Percentiles rank a stretch among this genome's conserved stretches.
These are phyloP conservation scores for Melieria crassipennis DNA, from an alignment of 2,888 invertebrate species.

Conservation along the genomic window DNA sequence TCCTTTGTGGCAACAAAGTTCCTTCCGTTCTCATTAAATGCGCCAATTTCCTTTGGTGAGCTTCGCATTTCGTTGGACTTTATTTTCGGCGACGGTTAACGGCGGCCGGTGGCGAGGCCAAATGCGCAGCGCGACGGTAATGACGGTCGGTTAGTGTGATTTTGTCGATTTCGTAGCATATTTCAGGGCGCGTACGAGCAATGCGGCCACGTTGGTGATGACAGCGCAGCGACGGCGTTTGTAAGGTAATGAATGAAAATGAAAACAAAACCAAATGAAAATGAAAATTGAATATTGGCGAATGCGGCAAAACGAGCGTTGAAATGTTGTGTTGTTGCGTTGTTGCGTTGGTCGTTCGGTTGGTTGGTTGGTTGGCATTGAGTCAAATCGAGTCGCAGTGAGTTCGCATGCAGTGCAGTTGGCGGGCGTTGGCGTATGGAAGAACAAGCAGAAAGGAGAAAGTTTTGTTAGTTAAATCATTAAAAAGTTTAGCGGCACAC, in stretches of 20 bases:
- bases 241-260: too few species aligned
- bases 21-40: slow-evolving; percentile 66
- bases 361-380: slow-evolving; percentile 43
- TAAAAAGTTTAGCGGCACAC: slow-evolving; percentile 58
- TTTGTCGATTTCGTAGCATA: slow-evolving; percentile 22
- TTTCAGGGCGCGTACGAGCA: slow-evolving; percentile 22
- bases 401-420: not conserved
- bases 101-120: not conserved
- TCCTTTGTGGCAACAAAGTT: slow-evolving; percentile 67
- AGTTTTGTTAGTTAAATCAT: slow-evolving; percentile 63
- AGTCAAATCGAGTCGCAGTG: slow-evolving; percentile 18
- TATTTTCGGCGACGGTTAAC: not conserved
- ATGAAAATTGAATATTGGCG: too few species aligned
- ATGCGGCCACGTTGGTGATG: slow-evolving; percentile 39
- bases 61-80: slow-evolving; percentile 69
- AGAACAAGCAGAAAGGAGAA: slow-evolving; percentile 47
- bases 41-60: slow-evolving; percentile 66
- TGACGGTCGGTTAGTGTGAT: not conserved
- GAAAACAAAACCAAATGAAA: too few species aligned
- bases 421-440: not conserved
- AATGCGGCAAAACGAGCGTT: too few species aligned
- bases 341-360: slow-evolving; percentile 1
- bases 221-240: slow-evolving; percentile 3
- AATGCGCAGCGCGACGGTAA: not conserved
- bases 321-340: too few species aligned